Percentiles rank a stretch among this genome's conserved stretches.
Evolutionary conservation across 2,888 invertebrate species (phyloP).

Genomic region (Syrista parreyssii): DNA sequence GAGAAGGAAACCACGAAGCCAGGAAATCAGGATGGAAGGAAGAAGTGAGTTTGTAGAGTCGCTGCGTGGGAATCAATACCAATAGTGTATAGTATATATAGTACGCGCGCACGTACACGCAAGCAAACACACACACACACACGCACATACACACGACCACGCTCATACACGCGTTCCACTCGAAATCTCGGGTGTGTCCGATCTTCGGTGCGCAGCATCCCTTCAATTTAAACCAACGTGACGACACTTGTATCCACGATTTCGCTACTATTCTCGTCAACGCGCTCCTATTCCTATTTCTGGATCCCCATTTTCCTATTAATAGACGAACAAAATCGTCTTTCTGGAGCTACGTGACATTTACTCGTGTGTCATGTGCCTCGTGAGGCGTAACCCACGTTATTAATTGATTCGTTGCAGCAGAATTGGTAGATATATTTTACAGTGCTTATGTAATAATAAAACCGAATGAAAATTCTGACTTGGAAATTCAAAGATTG

Average conservation of each 20-base stretch:
- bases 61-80: slow-evolving; percentile 58
- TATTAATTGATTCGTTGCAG: neutral
- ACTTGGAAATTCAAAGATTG: too few relatives aligned
- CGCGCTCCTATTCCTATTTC: neutral
- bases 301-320: neutral
- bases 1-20: slow-evolving; percentile 1
- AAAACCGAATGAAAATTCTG: neutral
- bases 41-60: slow-evolving; percentile 27
- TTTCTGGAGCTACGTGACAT: neutral
- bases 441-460: neutral
- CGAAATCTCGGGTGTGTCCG: slow-evolving; percentile 56
- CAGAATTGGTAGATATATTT: neutral
- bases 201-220: slow-evolving; percentile 47
- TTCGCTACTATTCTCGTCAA: neutral
- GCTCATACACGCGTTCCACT: too few relatives aligned
- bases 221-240: slow-evolving; percentile 12
- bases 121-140: slow-evolving; percentile 31
- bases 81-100: slow-evolving; percentile 48
- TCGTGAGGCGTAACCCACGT: neutral
- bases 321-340: neutral
- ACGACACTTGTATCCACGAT: neutral
- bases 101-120: too few relatives aligned
- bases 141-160: too few relatives aligned
- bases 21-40: slow-evolving; percentile 14
- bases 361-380: neutral